Conservation (phyloP, 2,888 invertebrate species). For the Apocheima hispidaria region DNA sequence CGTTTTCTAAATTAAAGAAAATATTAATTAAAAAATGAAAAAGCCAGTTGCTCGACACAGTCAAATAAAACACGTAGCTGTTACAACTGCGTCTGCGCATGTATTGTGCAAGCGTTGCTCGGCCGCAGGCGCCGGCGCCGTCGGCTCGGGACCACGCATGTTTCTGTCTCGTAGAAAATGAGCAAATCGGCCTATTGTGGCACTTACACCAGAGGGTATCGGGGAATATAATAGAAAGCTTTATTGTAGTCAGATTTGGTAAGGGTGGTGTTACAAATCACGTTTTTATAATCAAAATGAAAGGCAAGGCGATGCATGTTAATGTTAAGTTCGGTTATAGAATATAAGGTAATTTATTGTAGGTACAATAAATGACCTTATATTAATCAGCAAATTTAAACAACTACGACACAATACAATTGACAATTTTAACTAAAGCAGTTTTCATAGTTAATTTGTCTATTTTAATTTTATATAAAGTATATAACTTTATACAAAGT, state of each 20-base stretch:
- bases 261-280: constrained; percentile 11
- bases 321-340: too few species aligned
- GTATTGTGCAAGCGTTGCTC: constrained; percentile 25
- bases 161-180: constrained; percentile 4
- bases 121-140: constrained; percentile 71
- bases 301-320: not conserved
- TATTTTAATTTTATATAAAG: too few species aligned
- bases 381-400: too few species aligned
- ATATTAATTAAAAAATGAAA: too few species aligned
- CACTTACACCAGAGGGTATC: constrained; percentile 7
- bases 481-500: too few species aligned
- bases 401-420: too few species aligned
- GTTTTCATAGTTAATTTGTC: too few species aligned
- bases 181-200: constrained; percentile 28
- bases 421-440: too few species aligned
- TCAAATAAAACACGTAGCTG: not conserved
- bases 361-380: too few species aligned
- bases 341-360: too few species aligned
- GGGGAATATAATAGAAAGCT: constrained; percentile 8
- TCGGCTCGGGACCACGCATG: constrained; percentile 45
- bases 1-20: too few species aligned
- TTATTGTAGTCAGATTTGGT: not conserved
- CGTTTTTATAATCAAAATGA: not conserved
- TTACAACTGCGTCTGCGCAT: constrained; percentile 14
- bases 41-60: too few species aligned